Evolutionary conservation across 2,888 invertebrate genomes (phyloP), one percentile per base, ranked within the genome.

Genomic region (Allacma fusca): DNA sequence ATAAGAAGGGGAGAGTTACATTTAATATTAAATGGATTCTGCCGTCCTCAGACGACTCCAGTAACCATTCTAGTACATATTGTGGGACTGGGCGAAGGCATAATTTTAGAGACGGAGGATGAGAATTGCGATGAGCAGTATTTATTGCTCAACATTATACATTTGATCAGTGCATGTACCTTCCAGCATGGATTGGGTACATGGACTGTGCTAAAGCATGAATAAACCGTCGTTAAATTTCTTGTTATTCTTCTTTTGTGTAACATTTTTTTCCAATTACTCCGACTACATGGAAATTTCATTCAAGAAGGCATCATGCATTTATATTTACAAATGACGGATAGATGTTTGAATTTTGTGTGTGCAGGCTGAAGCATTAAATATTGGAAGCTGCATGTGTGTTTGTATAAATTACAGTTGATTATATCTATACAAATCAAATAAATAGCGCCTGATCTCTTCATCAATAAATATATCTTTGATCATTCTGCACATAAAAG

Each of bases 11-110:
- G 50, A 50, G 50, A 50, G 50, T 50, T 34, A 34, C 5, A 34
- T 50, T 50, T 50, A 50, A 50, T 50, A 50, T 50, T 50, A 50
- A 50, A 50, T 34, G 34, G 9, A 28, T 67, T 34, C 67, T 29
- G 16, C 16, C 34, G 16, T 67, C 34, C 50, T 50, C 29, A 67
- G 4, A 29, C 29, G 28, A 1, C n/a, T 67, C 2, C 19, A 64
- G 19, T 29, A 1, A 26, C 28, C 34, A 24, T 28, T 64, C 2
- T 7, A 64, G 26, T 29, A 67, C 34, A 29, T 29, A 4, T 2
- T 12, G 29, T 67, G 16, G 19, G 34, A 29, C 4, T 29, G 28
- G 34, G 19, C n/a, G n/a, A 50, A n/a, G 50, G 50, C 4, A 50
- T 50, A 50, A n/a, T n/a, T 19, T 19, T 50, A 50, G 50, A 40